Percentiles rank a stretch among this genome's conserved stretches.
These are phyloP conservation scores for Labrus mixtus DNA, from an alignment of 2,113 vertebrate genomes.

Conservation along the genomic window DNA sequence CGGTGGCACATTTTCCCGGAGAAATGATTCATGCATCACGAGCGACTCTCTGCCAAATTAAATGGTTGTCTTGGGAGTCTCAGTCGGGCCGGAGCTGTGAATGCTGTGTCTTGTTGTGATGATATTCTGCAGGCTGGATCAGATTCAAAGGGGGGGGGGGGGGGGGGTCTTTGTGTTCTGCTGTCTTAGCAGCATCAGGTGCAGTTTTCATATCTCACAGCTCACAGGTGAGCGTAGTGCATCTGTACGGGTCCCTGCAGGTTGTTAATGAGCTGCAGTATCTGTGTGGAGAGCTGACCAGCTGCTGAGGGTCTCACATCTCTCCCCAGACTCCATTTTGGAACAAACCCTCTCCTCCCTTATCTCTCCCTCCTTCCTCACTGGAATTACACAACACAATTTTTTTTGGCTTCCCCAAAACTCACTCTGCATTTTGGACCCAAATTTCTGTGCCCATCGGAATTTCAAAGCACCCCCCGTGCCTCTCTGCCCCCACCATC, in stretches of 20 bases:
- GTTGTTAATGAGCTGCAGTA: conserved; percentile 24
- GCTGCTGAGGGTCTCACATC: conserved; percentile 33
- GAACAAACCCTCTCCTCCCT: conserved; percentile 9
- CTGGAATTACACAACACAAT: conserved; percentile 53
- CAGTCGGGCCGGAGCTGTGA: conserved; percentile 13
- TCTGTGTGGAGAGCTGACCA: conserved; percentile 3
- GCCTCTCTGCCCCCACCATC: conserved; percentile 14
- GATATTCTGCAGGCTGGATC: background rate
- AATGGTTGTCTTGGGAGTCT: conserved; percentile 48
- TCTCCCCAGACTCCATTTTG: conserved; percentile 16
- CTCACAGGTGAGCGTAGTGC: background rate
- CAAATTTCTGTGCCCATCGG: conserved; percentile 47
- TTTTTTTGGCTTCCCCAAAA: conserved; percentile 46
- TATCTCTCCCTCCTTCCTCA: conserved; percentile 2
- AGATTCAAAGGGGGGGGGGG: background rate
- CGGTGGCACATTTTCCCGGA: conserved; percentile 58
- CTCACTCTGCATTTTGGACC: conserved; percentile 45
- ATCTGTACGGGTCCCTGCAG: conserved; percentile 10
- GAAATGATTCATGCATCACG: conserved; percentile 51
- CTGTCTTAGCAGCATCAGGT: background rate
- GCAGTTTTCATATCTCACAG: background rate
- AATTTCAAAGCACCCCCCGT: conserved; percentile 60
- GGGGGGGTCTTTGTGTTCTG: background rate
- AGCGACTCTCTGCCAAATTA: conserved; percentile 41
- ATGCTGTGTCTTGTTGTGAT: conserved; percentile 21